Conservation (phyloP, 2,113 vertebrate genomes). For the Gorsachius goisagi region DNA sequence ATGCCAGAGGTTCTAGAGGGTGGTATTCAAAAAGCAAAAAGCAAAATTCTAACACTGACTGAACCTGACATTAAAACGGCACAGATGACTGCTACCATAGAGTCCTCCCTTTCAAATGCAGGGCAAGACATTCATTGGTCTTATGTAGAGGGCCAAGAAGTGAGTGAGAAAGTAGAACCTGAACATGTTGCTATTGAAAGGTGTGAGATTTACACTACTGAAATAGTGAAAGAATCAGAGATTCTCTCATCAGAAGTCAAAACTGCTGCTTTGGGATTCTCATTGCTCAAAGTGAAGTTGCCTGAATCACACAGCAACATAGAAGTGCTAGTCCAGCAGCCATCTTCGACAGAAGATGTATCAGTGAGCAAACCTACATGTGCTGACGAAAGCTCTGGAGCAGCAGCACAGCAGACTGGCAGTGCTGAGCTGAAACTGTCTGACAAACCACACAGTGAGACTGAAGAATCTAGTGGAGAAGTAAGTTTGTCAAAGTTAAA, state of each 20-base stretch:
- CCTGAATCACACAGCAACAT: conserved; percentile 37
- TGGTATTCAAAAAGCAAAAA: conserved; percentile 32
- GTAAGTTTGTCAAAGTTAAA: background rate
- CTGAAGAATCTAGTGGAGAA: conserved; percentile 5
- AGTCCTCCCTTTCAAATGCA: conserved; percentile 20
- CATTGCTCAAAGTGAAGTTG: conserved; percentile 66
- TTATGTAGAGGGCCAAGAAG: background rate
- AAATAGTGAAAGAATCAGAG: conserved; percentile 69
- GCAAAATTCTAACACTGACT: conserved; percentile 14
- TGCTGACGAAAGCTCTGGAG: background rate
- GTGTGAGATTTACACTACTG: conserved; percentile 23
- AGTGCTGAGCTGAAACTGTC: background rate
- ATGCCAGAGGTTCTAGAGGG: background rate
- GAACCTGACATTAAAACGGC: conserved; percentile 62
- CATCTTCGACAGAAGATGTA: background rate
- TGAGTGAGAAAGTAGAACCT: background rate
- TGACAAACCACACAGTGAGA: background rate
- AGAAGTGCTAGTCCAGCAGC: background rate
- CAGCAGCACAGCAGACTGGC: background rate
- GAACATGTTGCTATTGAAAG: background rate
- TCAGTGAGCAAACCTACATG: background rate
- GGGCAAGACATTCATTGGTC: conserved; percentile 41
- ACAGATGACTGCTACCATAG: background rate
- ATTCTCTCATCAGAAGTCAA: conserved; percentile 55
- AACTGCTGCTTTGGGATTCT: conserved; percentile 71